These are phyloP conservation scores for Papilio machaon DNA, from an alignment of 1,140 invertebrate genomes.

Conservation along the genomic window DNA sequence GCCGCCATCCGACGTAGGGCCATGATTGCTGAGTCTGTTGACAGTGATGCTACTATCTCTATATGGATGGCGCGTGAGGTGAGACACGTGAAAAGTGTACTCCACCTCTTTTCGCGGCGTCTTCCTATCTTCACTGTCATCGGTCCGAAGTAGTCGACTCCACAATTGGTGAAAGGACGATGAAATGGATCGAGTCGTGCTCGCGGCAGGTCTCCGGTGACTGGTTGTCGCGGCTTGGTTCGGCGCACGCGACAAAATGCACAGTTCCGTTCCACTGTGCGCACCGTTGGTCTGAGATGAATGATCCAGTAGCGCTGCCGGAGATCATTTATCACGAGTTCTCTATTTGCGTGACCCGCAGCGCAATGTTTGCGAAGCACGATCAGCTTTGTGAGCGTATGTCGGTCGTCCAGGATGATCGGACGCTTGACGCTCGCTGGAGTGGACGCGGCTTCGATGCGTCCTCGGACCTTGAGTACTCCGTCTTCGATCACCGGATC, in stretches of 20 bases:
- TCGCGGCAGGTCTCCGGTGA: constrained; percentile 21
- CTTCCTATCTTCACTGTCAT: constrained; percentile 33
- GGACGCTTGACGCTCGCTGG: too few relatives aligned
- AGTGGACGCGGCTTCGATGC: too few relatives aligned
- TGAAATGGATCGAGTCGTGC: neutral
- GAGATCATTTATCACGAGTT: constrained; percentile 40
- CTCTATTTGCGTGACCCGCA: constrained; percentile 35
- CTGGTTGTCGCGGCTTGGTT: neutral
- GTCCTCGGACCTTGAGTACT: too few relatives aligned
- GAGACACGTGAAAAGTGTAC: neutral
- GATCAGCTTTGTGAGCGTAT: constrained; percentile 7
- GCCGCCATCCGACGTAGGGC: neutral
- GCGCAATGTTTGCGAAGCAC: constrained; percentile 22
- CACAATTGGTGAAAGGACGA: constrained; percentile 19
- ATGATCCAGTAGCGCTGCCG: constrained; percentile 43
- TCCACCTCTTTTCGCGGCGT: too few relatives aligned
- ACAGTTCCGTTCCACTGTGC: constrained; percentile 29
- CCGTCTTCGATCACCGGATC: too few relatives aligned
- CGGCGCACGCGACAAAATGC: constrained; percentile 6
- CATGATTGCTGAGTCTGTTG: neutral
- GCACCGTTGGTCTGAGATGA: constrained; percentile 32
- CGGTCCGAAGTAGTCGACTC: constrained; percentile 33
- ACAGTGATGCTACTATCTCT: neutral
- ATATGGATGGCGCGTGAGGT: neutral
- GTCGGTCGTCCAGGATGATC: too few relatives aligned